phyloP scores from a whole-genome alignment of 1,140 invertebrate species.

The Radopholus similis region DNA sequence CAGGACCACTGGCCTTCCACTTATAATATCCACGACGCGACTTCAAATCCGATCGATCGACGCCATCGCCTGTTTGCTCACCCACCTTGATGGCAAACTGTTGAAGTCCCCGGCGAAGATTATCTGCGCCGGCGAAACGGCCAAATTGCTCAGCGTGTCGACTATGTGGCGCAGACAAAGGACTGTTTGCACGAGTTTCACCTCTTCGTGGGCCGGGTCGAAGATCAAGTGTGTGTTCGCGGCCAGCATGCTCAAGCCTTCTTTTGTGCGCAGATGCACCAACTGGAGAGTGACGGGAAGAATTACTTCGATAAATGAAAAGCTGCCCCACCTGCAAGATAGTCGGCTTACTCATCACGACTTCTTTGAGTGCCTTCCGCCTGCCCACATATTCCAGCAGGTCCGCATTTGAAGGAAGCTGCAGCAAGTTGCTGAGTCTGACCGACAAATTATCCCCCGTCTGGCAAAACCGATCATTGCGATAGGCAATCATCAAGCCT shows the following conservation, averaged over 20 bases:
- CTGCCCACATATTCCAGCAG: slow-evolving; percentile 12
- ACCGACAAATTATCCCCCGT: not conserved
- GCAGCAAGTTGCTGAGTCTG: not conserved
- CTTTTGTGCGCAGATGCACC: slow-evolving; percentile 1
- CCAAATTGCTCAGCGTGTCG: not conserved
- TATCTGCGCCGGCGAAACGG: not conserved
- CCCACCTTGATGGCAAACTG: not conserved
- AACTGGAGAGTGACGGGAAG: not conserved
- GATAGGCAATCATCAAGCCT: slow-evolving; percentile 13
- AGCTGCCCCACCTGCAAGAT: slow-evolving; percentile 13
- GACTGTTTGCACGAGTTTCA: slow-evolving; percentile 17
- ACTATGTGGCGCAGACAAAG: slow-evolving; percentile 19
- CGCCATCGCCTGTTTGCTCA: not conserved
- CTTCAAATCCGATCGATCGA: not conserved
- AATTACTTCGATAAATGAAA: not conserved
- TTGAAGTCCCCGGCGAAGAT: slow-evolving; percentile 23
- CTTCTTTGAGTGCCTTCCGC: not conserved
- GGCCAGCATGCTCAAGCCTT: not conserved
- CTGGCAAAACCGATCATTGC: slow-evolving; percentile 7
- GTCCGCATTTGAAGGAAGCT: slow-evolving; percentile 8
- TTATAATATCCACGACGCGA: not conserved
- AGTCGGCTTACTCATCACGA: slow-evolving; percentile 6
- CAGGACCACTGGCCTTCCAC: too few species aligned
- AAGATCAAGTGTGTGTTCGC: slow-evolving; percentile 26
- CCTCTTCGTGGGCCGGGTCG: slow-evolving; percentile 22